A percentile compares a stretch with the other conserved stretches of the same genome.
phyloP scores from a whole-genome alignment of 2,888 invertebrate genomes.

The Clivina fossor region DNA sequence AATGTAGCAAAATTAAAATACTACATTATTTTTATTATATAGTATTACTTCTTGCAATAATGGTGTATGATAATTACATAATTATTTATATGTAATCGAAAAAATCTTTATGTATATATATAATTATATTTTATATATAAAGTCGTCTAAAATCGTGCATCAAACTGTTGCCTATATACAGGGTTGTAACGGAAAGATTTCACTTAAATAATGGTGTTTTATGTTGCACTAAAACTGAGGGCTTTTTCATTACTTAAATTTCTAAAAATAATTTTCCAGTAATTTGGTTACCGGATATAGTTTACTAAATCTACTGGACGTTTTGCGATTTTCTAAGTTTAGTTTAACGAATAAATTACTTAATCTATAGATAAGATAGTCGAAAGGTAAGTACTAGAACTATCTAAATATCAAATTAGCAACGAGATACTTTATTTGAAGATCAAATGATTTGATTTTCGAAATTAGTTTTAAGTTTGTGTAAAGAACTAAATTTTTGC shows the following conservation, averaged over 20 bases:
- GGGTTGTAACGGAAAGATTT: constrained; percentile 26
- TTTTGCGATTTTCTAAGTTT: too few species aligned
- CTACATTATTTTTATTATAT: constrained; percentile 41
- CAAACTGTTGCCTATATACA: constrained; percentile 31
- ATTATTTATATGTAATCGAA: constrained; percentile 21
- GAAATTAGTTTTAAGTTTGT: too few species aligned
- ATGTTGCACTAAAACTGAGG: constrained; percentile 30
- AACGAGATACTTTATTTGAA: too few species aligned
- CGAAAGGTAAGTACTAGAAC: too few species aligned
- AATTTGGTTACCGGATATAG: too few species aligned
- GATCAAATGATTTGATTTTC: too few species aligned
- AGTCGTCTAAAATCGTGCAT: constrained; percentile 32
- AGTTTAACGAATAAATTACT: too few species aligned
- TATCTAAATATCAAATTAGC: too few species aligned
- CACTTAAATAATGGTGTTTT: constrained; percentile 29
- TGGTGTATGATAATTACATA: too few species aligned
- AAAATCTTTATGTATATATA: constrained; percentile 28
- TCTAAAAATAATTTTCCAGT: too few species aligned
- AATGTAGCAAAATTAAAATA: constrained; percentile 42
- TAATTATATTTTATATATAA: constrained; percentile 31
- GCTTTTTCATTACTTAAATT: constrained; percentile 18
- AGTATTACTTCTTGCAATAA: constrained; percentile 33
- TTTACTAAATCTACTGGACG: constrained; percentile 11
- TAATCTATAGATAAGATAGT: too few species aligned
- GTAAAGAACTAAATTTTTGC: too few species aligned